Conservation (phyloP, 2,888 invertebrate genomes). For the Phania funesta region DNA sequence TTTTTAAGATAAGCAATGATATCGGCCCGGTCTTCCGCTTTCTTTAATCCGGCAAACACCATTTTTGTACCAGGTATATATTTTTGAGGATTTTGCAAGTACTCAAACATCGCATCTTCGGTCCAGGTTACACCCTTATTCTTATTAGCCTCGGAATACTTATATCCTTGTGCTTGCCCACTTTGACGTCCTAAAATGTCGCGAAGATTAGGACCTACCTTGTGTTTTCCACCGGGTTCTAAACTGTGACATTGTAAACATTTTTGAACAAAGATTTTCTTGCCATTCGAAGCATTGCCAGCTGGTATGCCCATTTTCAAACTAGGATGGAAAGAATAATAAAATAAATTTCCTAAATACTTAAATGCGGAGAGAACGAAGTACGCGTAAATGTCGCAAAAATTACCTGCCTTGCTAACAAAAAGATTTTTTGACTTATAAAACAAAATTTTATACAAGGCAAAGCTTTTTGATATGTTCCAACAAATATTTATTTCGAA, state of each 20-base stretch:
- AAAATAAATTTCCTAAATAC: not conserved
- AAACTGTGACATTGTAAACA: constrained; percentile 98
- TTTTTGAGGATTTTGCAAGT: constrained; percentile 99
- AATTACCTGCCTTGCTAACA: too few species aligned
- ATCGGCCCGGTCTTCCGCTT: constrained; percentile 95
- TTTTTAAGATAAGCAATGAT: constrained; percentile 94
- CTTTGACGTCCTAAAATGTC: constrained; percentile 96
- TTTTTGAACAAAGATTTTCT: constrained; percentile 96
- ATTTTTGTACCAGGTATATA: constrained; percentile 99
- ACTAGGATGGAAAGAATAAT: constrained; percentile 1
- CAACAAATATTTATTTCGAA: too few species aligned
- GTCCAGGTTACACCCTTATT: constrained; percentile 97
- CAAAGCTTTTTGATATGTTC: too few species aligned
- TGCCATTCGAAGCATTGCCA: constrained; percentile 97
- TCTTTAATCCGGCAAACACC: constrained; percentile 99
- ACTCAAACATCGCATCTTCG: constrained; percentile 94
- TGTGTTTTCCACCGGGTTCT: constrained; percentile 96
- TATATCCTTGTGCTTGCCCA: constrained; percentile 93
- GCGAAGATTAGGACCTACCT: constrained; percentile 96
- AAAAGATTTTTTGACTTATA: too few species aligned
- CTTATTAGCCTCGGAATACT: constrained; percentile 97
- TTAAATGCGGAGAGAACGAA: too few species aligned
- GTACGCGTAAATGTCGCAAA: too few species aligned
- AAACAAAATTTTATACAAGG: too few species aligned
- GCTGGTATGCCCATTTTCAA: constrained; percentile 88